Conservation (phyloP, 30 jellyfish, hydroid and myxozoan species). For the Mastigias papua region DNA sequence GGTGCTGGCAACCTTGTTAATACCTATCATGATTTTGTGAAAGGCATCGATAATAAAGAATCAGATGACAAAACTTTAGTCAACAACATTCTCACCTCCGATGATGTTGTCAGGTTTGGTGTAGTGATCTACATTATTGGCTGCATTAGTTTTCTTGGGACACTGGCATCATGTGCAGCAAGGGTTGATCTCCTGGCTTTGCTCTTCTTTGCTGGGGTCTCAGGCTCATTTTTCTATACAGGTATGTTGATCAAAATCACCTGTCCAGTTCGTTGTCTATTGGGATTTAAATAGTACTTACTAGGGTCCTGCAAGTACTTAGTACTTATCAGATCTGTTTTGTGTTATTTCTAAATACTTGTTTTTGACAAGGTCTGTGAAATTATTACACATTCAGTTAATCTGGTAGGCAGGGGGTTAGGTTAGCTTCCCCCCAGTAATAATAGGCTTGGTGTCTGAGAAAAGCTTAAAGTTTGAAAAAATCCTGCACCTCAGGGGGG, state of each 20-base stretch:
- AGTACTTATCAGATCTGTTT: too few species aligned
- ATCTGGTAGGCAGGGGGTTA: too few species aligned
- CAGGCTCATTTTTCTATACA: constrained; percentile 89
- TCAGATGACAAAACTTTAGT: constrained; percentile 92
- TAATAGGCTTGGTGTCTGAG: too few species aligned
- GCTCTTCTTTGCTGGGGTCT: constrained; percentile 80
- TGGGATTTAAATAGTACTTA: not conserved
- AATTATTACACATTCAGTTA: too few species aligned
- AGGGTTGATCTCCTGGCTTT: constrained; percentile 61
- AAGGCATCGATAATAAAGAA: constrained; percentile 75
- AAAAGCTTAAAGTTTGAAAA: too few species aligned
- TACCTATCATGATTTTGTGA: constrained; percentile 82
- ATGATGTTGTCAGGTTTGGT: constrained; percentile 76
- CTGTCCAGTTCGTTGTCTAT: not conserved
- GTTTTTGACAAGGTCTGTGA: too few species aligned
- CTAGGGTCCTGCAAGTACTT: too few species aligned
- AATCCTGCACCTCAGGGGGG: too few species aligned
- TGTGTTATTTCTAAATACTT: too few species aligned
- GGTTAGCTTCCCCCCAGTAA: too few species aligned
- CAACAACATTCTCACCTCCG: constrained; percentile 65
- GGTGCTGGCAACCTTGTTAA: constrained; percentile 92
- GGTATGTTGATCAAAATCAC: constrained; percentile 16
- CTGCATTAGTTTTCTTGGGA: constrained; percentile 64
- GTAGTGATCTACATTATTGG: constrained; percentile 69
- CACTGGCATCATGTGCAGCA: constrained; percentile 58